Percentiles rank a stretch among this genome's conserved stretches.
Conservation (phyloP, 2,888 invertebrate genomes). For the Callimorpha dominula region DNA sequence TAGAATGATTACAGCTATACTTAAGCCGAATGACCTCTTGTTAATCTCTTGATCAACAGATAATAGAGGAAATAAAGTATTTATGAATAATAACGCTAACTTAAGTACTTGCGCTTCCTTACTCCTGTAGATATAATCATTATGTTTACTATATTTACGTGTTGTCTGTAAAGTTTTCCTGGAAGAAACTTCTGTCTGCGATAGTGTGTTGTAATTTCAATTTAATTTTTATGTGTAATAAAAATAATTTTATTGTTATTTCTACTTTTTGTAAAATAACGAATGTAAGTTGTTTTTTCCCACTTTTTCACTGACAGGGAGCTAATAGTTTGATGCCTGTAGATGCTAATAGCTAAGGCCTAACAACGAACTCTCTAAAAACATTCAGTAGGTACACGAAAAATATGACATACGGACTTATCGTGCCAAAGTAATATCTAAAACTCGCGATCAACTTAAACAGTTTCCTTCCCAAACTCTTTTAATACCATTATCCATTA, state of each 20-base stretch:
- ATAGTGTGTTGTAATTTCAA: too few species aligned
- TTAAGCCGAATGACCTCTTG: too few species aligned
- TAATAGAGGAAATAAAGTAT: neutral
- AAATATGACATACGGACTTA: neutral
- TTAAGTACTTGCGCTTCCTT: neutral
- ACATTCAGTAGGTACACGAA: too few species aligned
- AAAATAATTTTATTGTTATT: too few species aligned
- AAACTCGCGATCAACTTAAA: neutral
- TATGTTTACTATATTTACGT: neutral
- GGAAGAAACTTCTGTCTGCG: neutral
- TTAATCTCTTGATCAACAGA: neutral
- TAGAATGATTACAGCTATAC: too few species aligned
- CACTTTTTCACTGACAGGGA: neutral
- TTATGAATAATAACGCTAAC: neutral
- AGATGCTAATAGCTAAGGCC: neutral
- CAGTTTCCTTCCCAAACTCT: neutral
- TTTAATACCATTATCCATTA: constrained; percentile 4
- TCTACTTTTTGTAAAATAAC: neutral
- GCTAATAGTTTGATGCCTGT: neutral
- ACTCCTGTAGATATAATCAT: neutral
- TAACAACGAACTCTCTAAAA: neutral
- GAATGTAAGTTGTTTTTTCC: neutral
- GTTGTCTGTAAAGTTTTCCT: neutral
- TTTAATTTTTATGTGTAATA: too few species aligned
- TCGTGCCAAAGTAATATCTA: neutral